These are phyloP conservation scores for Sciurus carolinensis DNA, from an alignment of 2,797 vertebrate species.

Conservation along the genomic window DNA sequence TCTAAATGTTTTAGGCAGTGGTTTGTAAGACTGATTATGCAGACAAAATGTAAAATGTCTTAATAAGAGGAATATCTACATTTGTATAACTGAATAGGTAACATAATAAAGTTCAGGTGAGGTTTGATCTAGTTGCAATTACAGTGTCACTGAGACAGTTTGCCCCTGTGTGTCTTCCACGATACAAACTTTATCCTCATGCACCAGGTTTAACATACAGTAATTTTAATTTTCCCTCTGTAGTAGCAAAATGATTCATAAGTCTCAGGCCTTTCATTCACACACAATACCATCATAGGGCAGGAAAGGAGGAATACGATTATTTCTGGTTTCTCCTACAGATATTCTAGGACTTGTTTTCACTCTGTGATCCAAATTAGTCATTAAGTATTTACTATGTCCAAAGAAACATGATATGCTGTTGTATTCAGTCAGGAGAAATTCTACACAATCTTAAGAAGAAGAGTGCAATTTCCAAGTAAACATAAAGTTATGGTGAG, in stretches of 20 bases:
- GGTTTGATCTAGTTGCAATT: not conserved
- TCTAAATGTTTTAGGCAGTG: not conserved
- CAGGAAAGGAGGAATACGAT: not conserved
- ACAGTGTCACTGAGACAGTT: not conserved
- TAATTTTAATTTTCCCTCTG: not conserved
- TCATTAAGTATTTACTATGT: not conserved
- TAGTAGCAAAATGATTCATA: not conserved
- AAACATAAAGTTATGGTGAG: not conserved
- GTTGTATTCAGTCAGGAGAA: not conserved
- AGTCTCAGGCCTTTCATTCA: not conserved
- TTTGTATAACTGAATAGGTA: not conserved
- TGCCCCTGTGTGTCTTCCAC: not conserved
- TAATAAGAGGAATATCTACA: not conserved
- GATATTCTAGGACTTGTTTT: not conserved
- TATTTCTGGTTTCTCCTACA: not conserved
- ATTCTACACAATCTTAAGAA: not conserved
- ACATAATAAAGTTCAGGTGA: not conserved
- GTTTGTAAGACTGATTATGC: not conserved
- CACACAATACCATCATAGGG: not conserved
- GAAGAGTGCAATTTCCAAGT: not conserved
- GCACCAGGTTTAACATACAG: not conserved
- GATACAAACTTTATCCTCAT: not conserved
- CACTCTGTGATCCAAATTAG: not conserved
- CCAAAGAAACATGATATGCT: not conserved
- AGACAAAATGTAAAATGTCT: constrained; percentile 9